Base-by-base conservation (phyloP, 2,797 vertebrate species). In the Holocentrus rufus region DNA sequence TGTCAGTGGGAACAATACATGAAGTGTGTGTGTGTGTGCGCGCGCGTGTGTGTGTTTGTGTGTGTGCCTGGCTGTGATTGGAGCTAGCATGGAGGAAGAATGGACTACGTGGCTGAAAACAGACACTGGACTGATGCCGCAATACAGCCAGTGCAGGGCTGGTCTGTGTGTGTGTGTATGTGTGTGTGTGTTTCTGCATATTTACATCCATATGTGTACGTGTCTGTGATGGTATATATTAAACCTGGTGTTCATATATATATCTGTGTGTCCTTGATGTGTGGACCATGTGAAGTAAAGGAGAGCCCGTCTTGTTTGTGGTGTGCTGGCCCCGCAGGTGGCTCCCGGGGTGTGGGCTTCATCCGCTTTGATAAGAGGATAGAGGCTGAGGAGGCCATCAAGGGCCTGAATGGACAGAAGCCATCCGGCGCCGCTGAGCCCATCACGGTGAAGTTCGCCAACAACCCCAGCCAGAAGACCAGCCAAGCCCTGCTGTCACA, bases 391-490 rank as follows among this genome's bases (percentile, higher is more conserved):
- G 98, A 99, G 93, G 98, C 98, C 84, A 99, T 99, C 88, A 99
- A 99, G 88, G 97, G 97, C 65, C 94, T 99, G 81, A 98, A 99
- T 77, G 97, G 98, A 74, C 97, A 99, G 93, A 99, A 99, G 90
- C 98, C 97, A 36, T 95, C 97, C 3, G 93, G 95, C 77, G 96
- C 96, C 90, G 94, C 97, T 2, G 98, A 99, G 85, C 97, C 98
- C 60, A 98, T 99, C 83, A 99, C 98, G 44, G 98, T 99, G 83
- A 99, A 99, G 93, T 99, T 99, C 89, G 98, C 98, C 65, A 99
- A 99, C 92, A 99, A 98, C 91, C 98, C 98, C 87, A 99, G 98
- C 93, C 98, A 99, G 96, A 99, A 99, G 95, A 96, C 93, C 69
- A 99, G 94, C 91, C 98, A 99, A 94, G 97, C 98, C 13, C 95